Conservation (phyloP, 2,113 vertebrate species). For the Channa maculata region DNA sequence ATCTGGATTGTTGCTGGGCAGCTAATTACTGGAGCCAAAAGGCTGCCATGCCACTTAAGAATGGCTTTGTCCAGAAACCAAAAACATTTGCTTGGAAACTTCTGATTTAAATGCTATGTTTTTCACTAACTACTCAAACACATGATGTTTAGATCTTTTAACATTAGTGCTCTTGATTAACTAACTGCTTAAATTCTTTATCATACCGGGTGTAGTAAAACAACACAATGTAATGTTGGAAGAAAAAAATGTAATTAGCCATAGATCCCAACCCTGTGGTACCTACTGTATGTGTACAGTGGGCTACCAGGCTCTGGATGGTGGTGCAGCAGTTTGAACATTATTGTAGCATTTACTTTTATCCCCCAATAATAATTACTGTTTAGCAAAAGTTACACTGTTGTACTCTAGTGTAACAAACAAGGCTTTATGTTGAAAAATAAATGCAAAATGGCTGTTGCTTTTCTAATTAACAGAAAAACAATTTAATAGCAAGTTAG, state of each 20-base stretch:
- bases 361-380: neutral
- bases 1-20: conserved; percentile 53
- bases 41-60: conserved; percentile 52
- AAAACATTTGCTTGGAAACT: conserved; percentile 51
- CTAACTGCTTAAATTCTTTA: neutral
- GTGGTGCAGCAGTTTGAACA: too few relatives aligned
- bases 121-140: conserved; percentile 15
- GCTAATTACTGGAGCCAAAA: conserved; percentile 60
- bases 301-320: too few relatives aligned
- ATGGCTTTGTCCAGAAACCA: conserved; percentile 44
- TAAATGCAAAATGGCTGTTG: neutral
- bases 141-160: neutral
- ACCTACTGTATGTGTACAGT: too few relatives aligned
- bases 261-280: too few relatives aligned
- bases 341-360: too few relatives aligned
- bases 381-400: neutral
- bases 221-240: too few relatives aligned
- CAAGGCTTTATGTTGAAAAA: neutral
- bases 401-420: neutral
- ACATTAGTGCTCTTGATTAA: neutral
- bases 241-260: too few relatives aligned
- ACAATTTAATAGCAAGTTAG: neutral
- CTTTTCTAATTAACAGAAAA: neutral
- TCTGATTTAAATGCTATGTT: neutral
- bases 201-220: too few relatives aligned